Conservation (phyloP, 1,140 invertebrate species). For the Thrips palmi region DNA sequence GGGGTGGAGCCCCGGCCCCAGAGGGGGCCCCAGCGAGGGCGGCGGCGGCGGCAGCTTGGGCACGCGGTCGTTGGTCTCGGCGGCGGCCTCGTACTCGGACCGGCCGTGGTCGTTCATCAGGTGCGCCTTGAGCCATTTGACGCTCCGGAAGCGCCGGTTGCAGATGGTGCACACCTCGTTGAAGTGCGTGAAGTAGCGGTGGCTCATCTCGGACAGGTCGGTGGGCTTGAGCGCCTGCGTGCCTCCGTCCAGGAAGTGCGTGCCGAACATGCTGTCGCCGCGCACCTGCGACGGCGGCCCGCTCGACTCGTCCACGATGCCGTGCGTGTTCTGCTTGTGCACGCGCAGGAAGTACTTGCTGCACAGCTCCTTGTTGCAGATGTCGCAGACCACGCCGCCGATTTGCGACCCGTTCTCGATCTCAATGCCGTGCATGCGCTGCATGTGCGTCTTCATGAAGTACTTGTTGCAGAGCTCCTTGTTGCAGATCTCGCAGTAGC, state of each 20-base stretch:
- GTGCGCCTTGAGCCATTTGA: slow-evolving; percentile 79
- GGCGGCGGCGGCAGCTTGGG: background rate
- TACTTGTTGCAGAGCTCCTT: slow-evolving; percentile 99
- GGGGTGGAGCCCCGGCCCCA: slow-evolving; percentile 15
- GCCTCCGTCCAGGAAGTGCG: slow-evolving; percentile 11
- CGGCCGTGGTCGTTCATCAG: slow-evolving; percentile 64
- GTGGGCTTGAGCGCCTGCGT: slow-evolving; percentile 8
- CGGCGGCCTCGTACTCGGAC: background rate
- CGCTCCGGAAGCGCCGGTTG: slow-evolving; percentile 67
- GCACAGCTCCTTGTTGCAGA: slow-evolving; percentile 93
- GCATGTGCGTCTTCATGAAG: slow-evolving; percentile 99
- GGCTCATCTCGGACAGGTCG: slow-evolving; percentile 15
- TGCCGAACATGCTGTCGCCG: slow-evolving; percentile 27
- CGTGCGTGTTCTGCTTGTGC: slow-evolving; percentile 96
- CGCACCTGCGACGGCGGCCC: slow-evolving; percentile 31
- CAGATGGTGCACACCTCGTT: slow-evolving; percentile 74
- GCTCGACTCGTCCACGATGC: slow-evolving; percentile 56
- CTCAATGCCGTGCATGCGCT: slow-evolving; percentile 96
- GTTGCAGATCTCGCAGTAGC: slow-evolving; percentile 98
- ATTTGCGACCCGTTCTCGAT: slow-evolving; percentile 80
- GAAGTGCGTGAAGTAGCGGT: slow-evolving; percentile 44
- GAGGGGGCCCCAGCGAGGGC: background rate
- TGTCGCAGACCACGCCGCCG: slow-evolving; percentile 85
- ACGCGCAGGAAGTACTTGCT: slow-evolving; percentile 94
- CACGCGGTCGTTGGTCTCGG: background rate